Conservation (phyloP, 2,888 invertebrate genomes). For the Trichacis sp. region DNA sequence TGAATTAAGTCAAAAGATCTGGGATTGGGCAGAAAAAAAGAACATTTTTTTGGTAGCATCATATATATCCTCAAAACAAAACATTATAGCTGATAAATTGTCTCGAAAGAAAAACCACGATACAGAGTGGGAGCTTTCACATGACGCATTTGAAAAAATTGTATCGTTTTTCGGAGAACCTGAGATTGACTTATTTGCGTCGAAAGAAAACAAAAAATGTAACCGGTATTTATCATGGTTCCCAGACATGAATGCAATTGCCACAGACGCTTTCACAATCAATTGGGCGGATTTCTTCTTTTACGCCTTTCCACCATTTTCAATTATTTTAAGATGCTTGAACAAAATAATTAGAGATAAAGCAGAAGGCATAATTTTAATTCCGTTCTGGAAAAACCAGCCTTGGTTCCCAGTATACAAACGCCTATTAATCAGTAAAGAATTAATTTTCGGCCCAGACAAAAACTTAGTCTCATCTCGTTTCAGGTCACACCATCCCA, state of each 20-base stretch:
- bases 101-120: slow-evolving; percentile 17
- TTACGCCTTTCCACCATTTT: slow-evolving; percentile 35
- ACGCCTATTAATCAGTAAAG: neutral
- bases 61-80: slow-evolving; percentile 26
- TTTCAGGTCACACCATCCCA: no score
- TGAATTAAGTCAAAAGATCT: neutral
- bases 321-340: slow-evolving; percentile 20
- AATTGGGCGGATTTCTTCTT: slow-evolving; percentile 15
- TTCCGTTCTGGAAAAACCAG: neutral
- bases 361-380: slow-evolving; percentile 24
- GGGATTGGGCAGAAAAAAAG: slow-evolving; percentile 15
- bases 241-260: slow-evolving; percentile 21
- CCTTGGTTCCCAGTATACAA: neutral
- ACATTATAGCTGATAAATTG: slow-evolving; percentile 19
- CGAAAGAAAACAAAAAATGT: slow-evolving; percentile 30
- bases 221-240: slow-evolving; percentile 18
- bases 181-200: slow-evolving; percentile 27
- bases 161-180: slow-evolving; percentile 11
- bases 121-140: slow-evolving; percentile 30
- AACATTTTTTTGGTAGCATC: slow-evolving; percentile 26
- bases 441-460: neutral
- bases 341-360: slow-evolving; percentile 27
- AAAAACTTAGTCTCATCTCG: neutral
- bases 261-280: slow-evolving; percentile 32
- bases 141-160: slow-evolving; percentile 15